A percentile compares a stretch with the other conserved stretches of the same genome.
These are phyloP conservation scores for Coreoperca whiteheadi DNA, from an alignment of 2,113 vertebrate species.

Conservation along the genomic window DNA sequence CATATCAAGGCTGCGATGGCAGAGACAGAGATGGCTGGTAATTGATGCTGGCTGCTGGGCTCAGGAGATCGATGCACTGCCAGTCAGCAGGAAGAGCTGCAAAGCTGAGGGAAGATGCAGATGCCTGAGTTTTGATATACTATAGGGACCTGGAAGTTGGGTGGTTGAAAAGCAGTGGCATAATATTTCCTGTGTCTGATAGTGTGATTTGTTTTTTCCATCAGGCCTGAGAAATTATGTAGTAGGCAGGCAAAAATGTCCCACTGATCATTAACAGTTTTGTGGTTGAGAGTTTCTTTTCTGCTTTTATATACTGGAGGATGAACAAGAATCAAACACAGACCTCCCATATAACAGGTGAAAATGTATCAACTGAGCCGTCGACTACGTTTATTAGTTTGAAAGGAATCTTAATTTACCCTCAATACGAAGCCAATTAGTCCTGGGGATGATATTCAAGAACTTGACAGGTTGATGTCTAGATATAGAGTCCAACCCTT, in stretches of 20 bases:
- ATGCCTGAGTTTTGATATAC: conserved; percentile 1
- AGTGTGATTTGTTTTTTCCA: neutral
- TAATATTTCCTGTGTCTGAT: neutral
- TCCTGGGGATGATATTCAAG: neutral
- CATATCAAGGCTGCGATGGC: conserved; percentile 45
- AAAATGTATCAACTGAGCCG: neutral
- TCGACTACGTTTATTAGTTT: neutral
- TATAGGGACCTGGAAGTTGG: neutral
- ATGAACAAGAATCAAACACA: neutral
- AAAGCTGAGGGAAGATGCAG: conserved; percentile 27
- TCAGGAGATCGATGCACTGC: conserved; percentile 64
- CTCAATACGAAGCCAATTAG: neutral
- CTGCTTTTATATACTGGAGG: neutral
- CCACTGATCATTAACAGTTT: neutral
- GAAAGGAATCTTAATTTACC: neutral
- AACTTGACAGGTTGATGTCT: neutral
- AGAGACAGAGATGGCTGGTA: conserved; percentile 63
- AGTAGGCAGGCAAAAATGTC: neutral
- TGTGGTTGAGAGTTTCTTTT: neutral
- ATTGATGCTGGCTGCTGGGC: conserved; percentile 69
- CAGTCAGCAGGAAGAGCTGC: conserved; percentile 34
- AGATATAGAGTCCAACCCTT: neutral
- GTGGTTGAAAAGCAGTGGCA: neutral
- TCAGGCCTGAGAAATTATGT: neutral
- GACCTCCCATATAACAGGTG: neutral